These are phyloP conservation scores for Sciaenops ocellatus DNA, from an alignment of 2,797 vertebrate species.

Conservation along the genomic window DNA sequence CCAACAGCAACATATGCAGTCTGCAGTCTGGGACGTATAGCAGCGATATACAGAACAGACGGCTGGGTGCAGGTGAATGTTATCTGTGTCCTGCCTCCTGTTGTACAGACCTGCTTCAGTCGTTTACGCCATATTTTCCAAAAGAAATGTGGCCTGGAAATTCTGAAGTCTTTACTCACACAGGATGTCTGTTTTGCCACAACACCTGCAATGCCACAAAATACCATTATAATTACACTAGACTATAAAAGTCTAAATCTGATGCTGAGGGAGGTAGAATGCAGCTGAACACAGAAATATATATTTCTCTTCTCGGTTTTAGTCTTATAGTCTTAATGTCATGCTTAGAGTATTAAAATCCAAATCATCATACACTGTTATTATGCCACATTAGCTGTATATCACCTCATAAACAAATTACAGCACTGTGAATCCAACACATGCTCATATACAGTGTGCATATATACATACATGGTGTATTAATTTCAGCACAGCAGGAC, in stretches of 20 bases:
- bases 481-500: not conserved
- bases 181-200: not conserved
- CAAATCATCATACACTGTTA: not conserved
- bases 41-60: not conserved
- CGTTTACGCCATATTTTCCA: not conserved
- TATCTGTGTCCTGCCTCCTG: not conserved
- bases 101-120: not conserved
- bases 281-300: not conserved
- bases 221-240: not conserved
- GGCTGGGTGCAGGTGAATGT: not conserved
- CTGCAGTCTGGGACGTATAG: no score
- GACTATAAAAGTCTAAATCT: no score
- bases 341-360: not conserved
- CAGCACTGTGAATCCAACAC: no score
- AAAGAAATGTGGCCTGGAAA: constrained; percentile 3
- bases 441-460: no score
- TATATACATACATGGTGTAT: not conserved
- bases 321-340: not conserved
- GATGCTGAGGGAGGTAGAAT: not conserved
- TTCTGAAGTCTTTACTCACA: constrained; percentile 5
- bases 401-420: not conserved
- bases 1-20: no score
- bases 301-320: not conserved
- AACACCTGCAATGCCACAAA: no score
- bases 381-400: not conserved